These are phyloP conservation scores for Neogobius melanostomus DNA, from an alignment of 2,113 vertebrate species.

Conservation along the genomic window DNA sequence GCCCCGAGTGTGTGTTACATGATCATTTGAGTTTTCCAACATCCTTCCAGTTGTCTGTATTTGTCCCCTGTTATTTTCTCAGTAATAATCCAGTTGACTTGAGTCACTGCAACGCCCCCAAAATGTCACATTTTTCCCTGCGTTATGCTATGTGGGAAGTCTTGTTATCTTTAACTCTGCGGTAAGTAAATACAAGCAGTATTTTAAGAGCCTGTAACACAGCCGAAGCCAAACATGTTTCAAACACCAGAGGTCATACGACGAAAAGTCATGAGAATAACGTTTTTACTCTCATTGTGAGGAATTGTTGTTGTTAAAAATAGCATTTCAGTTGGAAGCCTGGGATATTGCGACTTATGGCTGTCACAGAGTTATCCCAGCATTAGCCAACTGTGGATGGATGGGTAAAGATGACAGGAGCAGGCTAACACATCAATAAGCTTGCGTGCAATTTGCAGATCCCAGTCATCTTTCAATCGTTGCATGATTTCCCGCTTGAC, in stretches of 20 bases:
- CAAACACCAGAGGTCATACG: constrained; percentile 45
- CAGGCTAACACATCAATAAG: constrained; percentile 22
- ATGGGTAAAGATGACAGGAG: not conserved
- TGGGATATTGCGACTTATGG: not conserved
- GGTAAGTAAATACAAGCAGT: constrained; percentile 42
- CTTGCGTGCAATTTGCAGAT: constrained; percentile 41
- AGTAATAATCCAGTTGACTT: constrained; percentile 1
- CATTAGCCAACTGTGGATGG: not conserved
- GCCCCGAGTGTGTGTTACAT: too few relatives aligned
- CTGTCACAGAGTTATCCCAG: constrained; percentile 19
- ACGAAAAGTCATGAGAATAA: constrained; percentile 56
- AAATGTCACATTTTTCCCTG: constrained; percentile 14
- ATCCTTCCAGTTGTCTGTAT: too few relatives aligned
- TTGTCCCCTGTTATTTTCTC: not conserved
- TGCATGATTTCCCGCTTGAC: constrained; percentile 53
- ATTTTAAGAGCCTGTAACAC: constrained; percentile 58
- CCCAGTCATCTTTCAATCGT: constrained; percentile 47
- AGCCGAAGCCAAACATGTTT: constrained; percentile 49
- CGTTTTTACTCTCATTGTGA: constrained; percentile 7
- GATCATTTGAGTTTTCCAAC: too few relatives aligned
- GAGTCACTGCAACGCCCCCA: constrained; percentile 4
- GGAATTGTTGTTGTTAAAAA: constrained; percentile 15
- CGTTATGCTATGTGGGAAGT: constrained; percentile 59
- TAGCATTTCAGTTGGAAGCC: constrained; percentile 19
- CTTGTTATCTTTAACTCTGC: constrained; percentile 30